Base-by-base conservation (phyloP, 2,113 vertebrate genomes). In the Nycticorax nycticorax region DNA sequence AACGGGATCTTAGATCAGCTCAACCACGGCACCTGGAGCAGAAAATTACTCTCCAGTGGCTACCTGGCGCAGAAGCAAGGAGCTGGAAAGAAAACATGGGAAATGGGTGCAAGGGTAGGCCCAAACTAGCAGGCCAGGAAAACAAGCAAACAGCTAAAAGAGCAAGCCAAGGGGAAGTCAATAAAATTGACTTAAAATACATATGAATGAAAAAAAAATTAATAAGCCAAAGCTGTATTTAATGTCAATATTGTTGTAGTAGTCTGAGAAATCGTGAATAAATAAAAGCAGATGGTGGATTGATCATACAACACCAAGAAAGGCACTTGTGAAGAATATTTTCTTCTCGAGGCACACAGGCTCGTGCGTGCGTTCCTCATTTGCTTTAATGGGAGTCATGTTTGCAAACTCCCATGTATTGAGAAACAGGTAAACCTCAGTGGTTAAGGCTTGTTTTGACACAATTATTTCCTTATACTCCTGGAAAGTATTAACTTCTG, bases 181-280 rank as follows among this genome's bases (percentile, higher is more conserved):
- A 96, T 85, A 87, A 93, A 96, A 91, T 94, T 77, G 77, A 95
- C 89, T 93, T 93, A 96, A 97, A 96, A 94, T 79, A 95, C 93
- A 95, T 97, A 96, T 92, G 89, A 95, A 95, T 73, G 85, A 72
- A 91, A 93, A 90, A 78, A 96, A 95, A 95, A 91, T 94, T 92
- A 94, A 95, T 91, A 95, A 97, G 79, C 77, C 35, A 77, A 94
- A 86, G 82, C 89, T 93, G 82, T 96, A 88, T 95, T 87, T 82
- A 93, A 89, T 96, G 95, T 97, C 95, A 91, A 81, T 96, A 91
- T 96, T 96, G 88, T 92, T 97, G 95, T 88, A 75, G 79, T 66
- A 85, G 80, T 80, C 88, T 97, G 94, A 83, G 93, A 94, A 96
- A 89, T 74, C 64, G 92, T 96, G 92, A 96, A 97, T 96, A 98